These are phyloP conservation scores for Cerastis leucographa DNA, from an alignment of 2,888 invertebrate species.

Conservation along the genomic window DNA sequence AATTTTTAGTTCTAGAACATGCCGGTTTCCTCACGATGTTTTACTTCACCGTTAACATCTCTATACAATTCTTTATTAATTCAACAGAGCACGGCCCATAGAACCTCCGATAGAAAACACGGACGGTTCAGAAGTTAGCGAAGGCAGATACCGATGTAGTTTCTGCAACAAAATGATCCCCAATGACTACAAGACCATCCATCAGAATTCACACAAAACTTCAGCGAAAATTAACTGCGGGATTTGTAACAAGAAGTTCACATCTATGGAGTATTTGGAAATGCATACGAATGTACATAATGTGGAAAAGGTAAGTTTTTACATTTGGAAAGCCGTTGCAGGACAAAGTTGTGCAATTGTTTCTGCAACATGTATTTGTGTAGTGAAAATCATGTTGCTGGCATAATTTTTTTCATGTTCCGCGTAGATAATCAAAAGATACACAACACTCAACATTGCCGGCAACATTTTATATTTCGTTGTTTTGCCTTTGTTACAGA, in stretches of 20 bases:
- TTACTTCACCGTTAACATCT: too few species aligned
- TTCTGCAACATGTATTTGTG: neutral
- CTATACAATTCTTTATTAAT: neutral
- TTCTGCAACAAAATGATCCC: slow-evolving; percentile 90
- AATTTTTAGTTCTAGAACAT: too few species aligned
- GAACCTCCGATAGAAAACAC: slow-evolving; percentile 86
- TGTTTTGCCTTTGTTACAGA: neutral
- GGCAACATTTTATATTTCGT: neutral
- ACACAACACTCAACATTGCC: neutral
- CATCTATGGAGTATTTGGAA: slow-evolving; percentile 91
- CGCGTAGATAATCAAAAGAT: neutral
- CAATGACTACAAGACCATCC: slow-evolving; percentile 88
- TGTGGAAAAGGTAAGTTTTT: slow-evolving; percentile 84
- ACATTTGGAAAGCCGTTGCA: neutral
- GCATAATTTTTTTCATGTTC: neutral
- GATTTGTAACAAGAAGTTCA: slow-evolving; percentile 94
- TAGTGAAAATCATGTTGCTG: neutral
- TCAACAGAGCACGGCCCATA: slow-evolving; percentile 80
- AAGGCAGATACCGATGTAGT: slow-evolving; percentile 84
- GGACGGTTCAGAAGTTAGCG: slow-evolving; percentile 72
- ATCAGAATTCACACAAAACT: slow-evolving; percentile 93
- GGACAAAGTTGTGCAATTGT: neutral
- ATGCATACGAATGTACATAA: slow-evolving; percentile 94
- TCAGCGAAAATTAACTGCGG: slow-evolving; percentile 91
- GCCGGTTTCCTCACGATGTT: too few species aligned